Conservation (phyloP, 1,140 invertebrate genomes). For the Asobara japonica region DNA sequence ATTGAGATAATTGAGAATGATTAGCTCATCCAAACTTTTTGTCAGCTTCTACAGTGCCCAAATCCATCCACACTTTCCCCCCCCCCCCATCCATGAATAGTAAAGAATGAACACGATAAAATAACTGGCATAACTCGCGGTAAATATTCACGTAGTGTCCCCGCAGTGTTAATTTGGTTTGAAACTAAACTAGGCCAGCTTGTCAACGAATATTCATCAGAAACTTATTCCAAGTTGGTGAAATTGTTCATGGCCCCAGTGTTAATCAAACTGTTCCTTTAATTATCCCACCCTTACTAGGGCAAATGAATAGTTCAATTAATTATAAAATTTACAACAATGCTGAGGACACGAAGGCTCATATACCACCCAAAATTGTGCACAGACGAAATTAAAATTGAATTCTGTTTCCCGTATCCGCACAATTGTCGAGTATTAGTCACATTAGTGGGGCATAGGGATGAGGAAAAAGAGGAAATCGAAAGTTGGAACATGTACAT, state of each 20-base stretch:
- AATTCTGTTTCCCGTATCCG: background rate
- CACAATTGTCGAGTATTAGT: slow-evolving; percentile 8
- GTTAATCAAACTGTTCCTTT: background rate
- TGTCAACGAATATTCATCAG: background rate
- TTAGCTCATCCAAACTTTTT: no score
- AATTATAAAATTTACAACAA: slow-evolving; percentile 4
- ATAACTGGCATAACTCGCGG: background rate
- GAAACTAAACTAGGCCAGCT: background rate
- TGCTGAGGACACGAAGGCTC: background rate
- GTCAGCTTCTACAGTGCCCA: no score
- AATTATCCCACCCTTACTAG: background rate
- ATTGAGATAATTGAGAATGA: no score
- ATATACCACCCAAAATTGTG: background rate
- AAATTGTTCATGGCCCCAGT: background rate
- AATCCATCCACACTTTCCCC: no score
- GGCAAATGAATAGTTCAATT: background rate
- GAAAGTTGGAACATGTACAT: no score
- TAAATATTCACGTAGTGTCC: background rate
- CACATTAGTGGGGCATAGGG: no score
- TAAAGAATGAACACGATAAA: background rate
- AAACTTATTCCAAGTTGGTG: background rate
- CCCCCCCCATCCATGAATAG: no score
- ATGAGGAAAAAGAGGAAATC: no score
- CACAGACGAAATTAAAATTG: background rate
- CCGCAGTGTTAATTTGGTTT: background rate